A percentile compares a stretch with the other conserved stretches of the same genome.
phyloP scores from a whole-genome alignment of 2,113 vertebrate genomes.

The Vulpes ferrilata region DNA sequence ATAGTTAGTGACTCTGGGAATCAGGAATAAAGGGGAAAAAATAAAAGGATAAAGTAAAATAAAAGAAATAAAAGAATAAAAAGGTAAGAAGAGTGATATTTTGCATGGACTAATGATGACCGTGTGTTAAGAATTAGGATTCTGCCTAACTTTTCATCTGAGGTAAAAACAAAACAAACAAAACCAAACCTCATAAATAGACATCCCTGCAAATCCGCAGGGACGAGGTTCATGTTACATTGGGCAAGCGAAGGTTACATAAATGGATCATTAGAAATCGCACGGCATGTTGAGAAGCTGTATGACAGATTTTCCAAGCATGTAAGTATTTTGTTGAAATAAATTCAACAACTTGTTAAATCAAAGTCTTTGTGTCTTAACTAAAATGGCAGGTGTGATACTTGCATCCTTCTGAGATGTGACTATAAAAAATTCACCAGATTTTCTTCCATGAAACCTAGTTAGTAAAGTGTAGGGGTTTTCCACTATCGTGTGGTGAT shows the following conservation, averaged over 20 bases:
- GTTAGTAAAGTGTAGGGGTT: background rate
- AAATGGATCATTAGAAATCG: slow-evolving; percentile 48
- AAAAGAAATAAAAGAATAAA: background rate
- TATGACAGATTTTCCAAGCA: slow-evolving; percentile 55
- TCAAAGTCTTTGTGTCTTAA: slow-evolving; percentile 55
- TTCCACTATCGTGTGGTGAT: background rate
- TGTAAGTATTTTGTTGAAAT: slow-evolving; percentile 61
- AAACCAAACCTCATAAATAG: slow-evolving; percentile 56
- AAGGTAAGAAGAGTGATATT: background rate
- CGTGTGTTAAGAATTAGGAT: slow-evolving; percentile 55
- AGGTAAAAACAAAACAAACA: slow-evolving; percentile 45
- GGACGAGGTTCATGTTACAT: slow-evolving; percentile 42
- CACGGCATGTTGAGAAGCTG: slow-evolving; percentile 67
- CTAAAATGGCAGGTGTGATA: slow-evolving; percentile 40
- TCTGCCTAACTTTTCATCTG: slow-evolving; percentile 18
- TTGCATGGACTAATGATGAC: background rate
- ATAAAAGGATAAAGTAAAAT: background rate
- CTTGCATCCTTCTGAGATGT: slow-evolving; percentile 55
- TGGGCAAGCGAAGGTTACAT: background rate
- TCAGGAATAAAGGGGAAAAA: background rate
- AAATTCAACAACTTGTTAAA: slow-evolving; percentile 70
- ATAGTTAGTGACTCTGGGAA: background rate
- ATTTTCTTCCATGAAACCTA: background rate
- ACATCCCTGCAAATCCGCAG: slow-evolving; percentile 66
- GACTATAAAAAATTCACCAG: slow-evolving; percentile 39